Evolutionary conservation across 1,140 invertebrate genomes (phyloP), one percentile per base, ranked within the genome.

Genomic region (Leptinotarsa defecta): DNA sequence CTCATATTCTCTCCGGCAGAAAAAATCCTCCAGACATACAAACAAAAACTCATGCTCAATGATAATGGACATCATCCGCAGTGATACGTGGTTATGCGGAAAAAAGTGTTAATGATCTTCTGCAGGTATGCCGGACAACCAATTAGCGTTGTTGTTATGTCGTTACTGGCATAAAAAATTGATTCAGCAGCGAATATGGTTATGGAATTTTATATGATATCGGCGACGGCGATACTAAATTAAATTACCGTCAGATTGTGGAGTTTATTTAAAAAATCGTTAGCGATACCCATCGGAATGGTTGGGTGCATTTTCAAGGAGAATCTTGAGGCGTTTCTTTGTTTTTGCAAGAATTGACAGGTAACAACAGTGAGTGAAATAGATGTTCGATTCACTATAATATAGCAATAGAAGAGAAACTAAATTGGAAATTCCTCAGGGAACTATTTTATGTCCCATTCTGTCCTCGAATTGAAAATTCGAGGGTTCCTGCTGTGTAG

Each of bases 71-170:
- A 57, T 57, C 52, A 57, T 57, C n/a, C n/a, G 52, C 52, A 57
- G n/a, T 57, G 52, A 57, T 57, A 57, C 52, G 52, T 57, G 52
- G 15, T 57, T 57, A 57, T 57, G n/a, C 52, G 15, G n/a, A 57
- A 57, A 57, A 57, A 57, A 57, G 52, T 57, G 52, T 57, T n/a
- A 57, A 57, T 57, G 52, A 57, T 57, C 52, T 57, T 19, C 52
- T 57, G 52, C 52, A 57, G 52, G 17, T 57, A 57, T 57, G 52
- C 52, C n/a, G 52, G 17, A 57, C 52, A 57, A 57, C 52, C 52
- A 57, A 57, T 57, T 57, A 57, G 52, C n/a, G 6, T 57, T 57
- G 52, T 57, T 57, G 52, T 57, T 57, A 57, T 57, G 52, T 57
- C n/a, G 52, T 57, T 57, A 19, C 52, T 4, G 52, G 4, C 15